Evolutionary conservation across 2,113 vertebrate genomes (phyloP).

Genomic region (Loxodonta africana): DNA sequence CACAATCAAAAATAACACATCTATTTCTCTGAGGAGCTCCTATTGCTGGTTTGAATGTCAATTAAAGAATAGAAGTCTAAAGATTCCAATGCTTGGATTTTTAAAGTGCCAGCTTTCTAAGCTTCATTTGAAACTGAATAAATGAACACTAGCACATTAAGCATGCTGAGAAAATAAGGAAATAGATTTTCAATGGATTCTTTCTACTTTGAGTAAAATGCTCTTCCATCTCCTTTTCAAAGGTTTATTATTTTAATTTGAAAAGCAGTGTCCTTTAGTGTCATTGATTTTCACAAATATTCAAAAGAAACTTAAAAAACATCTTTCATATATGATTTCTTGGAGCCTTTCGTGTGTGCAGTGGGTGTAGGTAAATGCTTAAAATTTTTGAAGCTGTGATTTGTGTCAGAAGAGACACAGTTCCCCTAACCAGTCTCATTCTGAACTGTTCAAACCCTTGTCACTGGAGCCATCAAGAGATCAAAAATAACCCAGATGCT

Average conservation of each 20-base stretch:
- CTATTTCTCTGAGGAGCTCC: neutral
- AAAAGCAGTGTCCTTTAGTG: neutral
- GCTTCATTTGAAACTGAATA: neutral
- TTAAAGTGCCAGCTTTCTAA: neutral
- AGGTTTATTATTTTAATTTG: slow-evolving; percentile 10
- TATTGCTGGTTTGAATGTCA: neutral
- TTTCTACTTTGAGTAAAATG: slow-evolving; percentile 53
- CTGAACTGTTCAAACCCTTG: neutral
- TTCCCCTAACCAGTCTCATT: neutral
- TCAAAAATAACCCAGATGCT: slow-evolving; percentile 19
- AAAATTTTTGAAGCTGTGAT: neutral
- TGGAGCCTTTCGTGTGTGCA: neutral
- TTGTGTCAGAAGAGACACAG: neutral
- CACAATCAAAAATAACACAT: neutral
- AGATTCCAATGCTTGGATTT: neutral
- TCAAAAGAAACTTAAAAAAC: neutral
- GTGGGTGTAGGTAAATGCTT: neutral
- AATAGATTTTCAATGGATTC: slow-evolving; percentile 12
- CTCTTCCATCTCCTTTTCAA: neutral
- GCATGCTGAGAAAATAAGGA: slow-evolving; percentile 25
- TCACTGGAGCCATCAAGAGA: neutral
- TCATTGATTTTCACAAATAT: slow-evolving; percentile 5
- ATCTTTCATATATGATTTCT: neutral
- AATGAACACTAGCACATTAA: neutral
- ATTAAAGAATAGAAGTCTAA: neutral